phyloP scores from a whole-genome alignment of 1,140 invertebrate genomes.

The Cotesia glomerata region DNA sequence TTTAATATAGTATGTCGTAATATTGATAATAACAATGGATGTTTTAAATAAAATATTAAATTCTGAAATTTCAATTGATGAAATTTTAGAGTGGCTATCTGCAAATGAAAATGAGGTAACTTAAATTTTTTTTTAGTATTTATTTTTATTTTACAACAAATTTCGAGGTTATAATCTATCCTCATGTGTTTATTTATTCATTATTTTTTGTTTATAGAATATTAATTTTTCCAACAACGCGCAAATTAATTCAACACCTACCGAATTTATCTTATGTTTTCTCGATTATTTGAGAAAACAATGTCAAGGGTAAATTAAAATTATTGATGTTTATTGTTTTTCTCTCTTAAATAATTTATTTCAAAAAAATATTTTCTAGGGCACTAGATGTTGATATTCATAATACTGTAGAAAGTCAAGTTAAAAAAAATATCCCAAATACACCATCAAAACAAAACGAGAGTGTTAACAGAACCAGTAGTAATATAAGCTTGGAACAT shows the following conservation, averaged over 20 bases:
- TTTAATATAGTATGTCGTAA: neutral
- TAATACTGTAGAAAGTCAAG: neutral
- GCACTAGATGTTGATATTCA: neutral
- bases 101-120: constrained; percentile 36
- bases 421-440: neutral
- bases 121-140: constrained; percentile 3
- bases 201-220: constrained; percentile 18
- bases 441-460: neutral
- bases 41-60: constrained; percentile 39
- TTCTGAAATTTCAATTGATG: constrained; percentile 33
- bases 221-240: constrained; percentile 9
- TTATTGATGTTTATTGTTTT: constrained; percentile 11
- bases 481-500: neutral
- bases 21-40: constrained; percentile 30
- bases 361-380: neutral
- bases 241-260: constrained; percentile 14
- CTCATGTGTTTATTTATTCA: neutral
- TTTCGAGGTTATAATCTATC: constrained; percentile 29
- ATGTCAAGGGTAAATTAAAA: constrained; percentile 37
- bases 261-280: constrained; percentile 24
- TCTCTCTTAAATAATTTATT: neutral
- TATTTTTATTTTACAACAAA: constrained; percentile 10
- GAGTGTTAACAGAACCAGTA: neutral
- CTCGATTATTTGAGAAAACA: constrained; percentile 25
- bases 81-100: constrained; percentile 42